These are phyloP conservation scores for Globodera ellingtonae DNA, from an alignment of 1,140 invertebrate genomes.

Conservation along the genomic window DNA sequence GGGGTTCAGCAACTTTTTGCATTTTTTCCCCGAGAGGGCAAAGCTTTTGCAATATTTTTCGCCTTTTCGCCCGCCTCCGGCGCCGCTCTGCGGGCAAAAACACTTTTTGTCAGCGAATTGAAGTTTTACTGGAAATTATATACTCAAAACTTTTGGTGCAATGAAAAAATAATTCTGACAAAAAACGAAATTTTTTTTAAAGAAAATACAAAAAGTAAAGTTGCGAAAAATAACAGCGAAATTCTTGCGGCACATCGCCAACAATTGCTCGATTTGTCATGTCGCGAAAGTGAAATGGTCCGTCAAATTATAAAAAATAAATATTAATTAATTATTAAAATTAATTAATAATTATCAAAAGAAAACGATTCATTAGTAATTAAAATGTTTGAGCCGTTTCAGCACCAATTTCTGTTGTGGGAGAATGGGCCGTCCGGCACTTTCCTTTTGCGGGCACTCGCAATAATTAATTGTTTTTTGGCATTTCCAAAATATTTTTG, in stretches of 20 bases:
- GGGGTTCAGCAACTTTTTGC: not conserved
- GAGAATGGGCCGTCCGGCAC: not conserved
- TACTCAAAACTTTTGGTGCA: not conserved
- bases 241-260: not conserved
- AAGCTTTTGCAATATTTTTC: not conserved
- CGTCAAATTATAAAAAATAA: no score
- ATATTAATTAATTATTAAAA: not conserved
- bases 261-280: not conserved
- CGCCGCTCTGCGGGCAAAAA: not conserved
- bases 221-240: not conserved
- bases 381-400: not conserved
- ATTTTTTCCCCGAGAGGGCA: not conserved
- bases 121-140: not conserved
- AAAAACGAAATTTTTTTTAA: not conserved
- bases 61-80: no score
- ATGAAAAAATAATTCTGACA: not conserved
- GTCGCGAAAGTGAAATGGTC: not conserved
- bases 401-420: not conserved
- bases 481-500: no score
- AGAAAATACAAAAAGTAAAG: not conserved
- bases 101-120: not conserved
- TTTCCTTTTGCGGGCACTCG: not conserved
- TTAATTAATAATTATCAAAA: no score
- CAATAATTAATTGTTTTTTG: no score
- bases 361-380: no score